Base-by-base conservation (phyloP, 2,797 vertebrate genomes). In the Selene dorsalis region DNA sequence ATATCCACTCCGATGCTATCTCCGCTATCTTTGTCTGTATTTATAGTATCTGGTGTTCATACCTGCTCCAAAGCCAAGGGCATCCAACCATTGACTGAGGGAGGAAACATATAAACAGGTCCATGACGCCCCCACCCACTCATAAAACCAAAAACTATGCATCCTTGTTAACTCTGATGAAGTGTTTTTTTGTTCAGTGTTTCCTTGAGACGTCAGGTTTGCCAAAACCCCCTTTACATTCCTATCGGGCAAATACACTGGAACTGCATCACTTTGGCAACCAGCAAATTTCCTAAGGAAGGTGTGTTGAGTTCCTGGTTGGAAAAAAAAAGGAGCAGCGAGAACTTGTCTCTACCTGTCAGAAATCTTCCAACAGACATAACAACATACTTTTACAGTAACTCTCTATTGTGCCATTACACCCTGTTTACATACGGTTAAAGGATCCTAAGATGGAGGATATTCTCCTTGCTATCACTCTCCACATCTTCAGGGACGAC, bases 301-400 rank as follows among this genome's bases (percentile, higher is more conserved):
- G 1, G 52, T 1, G 0, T 55, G 55, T n/a, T 9, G 39, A 79
- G 58, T 77, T 87, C 26, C n/a, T 3, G 0, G 11, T 39, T 57
- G 48, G 61, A 18, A 45, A 18, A 65, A 72, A 62, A 68, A 2
- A 4, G 2, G 63, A 75, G 62, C 57, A 70, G 63, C 70, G 2
- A 52, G 4, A 68, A 84, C 87, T 1, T 78, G 89, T 82, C 78
- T 78, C 20, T 70, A 86, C 86, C 75, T 47, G 82, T 71, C n/a
- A 4, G 22, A 50, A 60, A 7, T 77, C 47, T 79, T 69, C 63
- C 74, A 79, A 80, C 69, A 88, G 75, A 84, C 72, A 79, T 35
- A 73, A 84, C 14, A 69, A 84, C 14, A 69, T 3, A 61, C 45
- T 59, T 59, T 57, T 60, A 78, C 64, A 86, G 68, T 35, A 82